A percentile compares a stretch with the other conserved stretches of the same genome.
These are phyloP conservation scores for Pseudococcus longispinus DNA, from an alignment of 2,888 invertebrate genomes.

Conservation along the genomic window DNA sequence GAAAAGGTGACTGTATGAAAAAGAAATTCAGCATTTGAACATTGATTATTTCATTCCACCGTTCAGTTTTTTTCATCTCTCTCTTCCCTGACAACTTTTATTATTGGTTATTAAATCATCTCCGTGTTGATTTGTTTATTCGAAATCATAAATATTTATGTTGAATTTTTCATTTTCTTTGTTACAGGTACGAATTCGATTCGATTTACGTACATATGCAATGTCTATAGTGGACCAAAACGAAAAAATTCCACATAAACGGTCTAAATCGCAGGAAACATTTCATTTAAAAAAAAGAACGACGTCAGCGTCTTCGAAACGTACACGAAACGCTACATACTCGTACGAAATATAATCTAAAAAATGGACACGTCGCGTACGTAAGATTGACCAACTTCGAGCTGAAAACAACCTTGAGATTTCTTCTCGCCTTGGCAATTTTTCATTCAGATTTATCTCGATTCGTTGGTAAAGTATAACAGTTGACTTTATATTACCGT, in stretches of 20 bases:
- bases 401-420: slow-evolving; percentile 5
- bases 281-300: not conserved
- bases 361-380: slow-evolving; percentile 12
- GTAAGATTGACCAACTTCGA: not conserved
- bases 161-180: not conserved
- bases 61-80: no score
- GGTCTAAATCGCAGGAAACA: not conserved
- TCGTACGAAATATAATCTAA: not conserved
- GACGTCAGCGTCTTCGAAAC: not conserved
- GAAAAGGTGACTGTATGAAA: no score
- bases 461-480: not conserved
- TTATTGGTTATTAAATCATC: no score
- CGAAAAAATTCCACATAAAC: not conserved
- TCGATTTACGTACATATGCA: not conserved
- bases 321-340: not conserved
- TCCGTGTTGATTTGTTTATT: no score
- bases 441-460: slow-evolving; percentile 5
- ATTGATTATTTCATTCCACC: no score
- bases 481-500: not conserved
- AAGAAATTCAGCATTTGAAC: no score
- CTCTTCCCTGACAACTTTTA: no score
- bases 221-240: not conserved
- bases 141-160: no score
- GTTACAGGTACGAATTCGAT: not conserved
- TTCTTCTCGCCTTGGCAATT: slow-evolving; percentile 26